These are phyloP conservation scores for Yponomeuta cagnagella DNA, from an alignment of 2,888 invertebrate species.

Conservation along the genomic window DNA sequence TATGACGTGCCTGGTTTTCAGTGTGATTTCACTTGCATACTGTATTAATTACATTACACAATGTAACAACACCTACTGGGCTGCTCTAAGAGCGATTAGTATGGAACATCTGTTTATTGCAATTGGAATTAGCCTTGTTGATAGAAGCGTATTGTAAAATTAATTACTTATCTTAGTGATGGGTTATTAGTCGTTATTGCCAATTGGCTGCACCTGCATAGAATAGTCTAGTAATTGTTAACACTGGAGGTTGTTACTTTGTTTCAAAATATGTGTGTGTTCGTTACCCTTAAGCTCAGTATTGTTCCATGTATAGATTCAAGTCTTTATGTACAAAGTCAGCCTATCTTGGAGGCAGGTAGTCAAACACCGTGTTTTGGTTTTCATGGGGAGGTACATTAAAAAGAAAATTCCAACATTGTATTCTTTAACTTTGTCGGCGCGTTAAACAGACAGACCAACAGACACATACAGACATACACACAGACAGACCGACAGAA, in stretches of 20 bases:
- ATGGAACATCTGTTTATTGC: slow-evolving; percentile 2
- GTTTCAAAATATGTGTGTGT: background rate
- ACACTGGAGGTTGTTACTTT: background rate
- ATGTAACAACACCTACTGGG: background rate
- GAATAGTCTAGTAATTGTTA: background rate
- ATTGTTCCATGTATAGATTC: background rate
- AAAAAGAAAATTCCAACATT: too few relatives aligned
- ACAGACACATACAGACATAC: too few relatives aligned
- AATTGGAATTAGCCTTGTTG: background rate
- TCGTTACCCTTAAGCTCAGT: background rate
- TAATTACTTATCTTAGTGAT: slow-evolving; percentile 8
- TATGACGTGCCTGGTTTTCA: slow-evolving; percentile 44
- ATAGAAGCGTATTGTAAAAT: background rate
- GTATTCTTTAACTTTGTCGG: too few relatives aligned
- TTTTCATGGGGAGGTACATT: background rate
- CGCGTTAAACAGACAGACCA: too few relatives aligned
- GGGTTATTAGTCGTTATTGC: slow-evolving; percentile 2
- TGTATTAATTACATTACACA: slow-evolving; percentile 6
- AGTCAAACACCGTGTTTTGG: background rate
- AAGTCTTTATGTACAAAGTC: background rate
- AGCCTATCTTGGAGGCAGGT: background rate
- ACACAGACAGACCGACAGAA: too few relatives aligned
- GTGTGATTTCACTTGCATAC: slow-evolving; percentile 56
- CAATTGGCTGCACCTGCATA: background rate
- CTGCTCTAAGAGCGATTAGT: background rate